Conservation (phyloP, 2,113 vertebrate genomes). For the Sylvietta virens region DNA sequence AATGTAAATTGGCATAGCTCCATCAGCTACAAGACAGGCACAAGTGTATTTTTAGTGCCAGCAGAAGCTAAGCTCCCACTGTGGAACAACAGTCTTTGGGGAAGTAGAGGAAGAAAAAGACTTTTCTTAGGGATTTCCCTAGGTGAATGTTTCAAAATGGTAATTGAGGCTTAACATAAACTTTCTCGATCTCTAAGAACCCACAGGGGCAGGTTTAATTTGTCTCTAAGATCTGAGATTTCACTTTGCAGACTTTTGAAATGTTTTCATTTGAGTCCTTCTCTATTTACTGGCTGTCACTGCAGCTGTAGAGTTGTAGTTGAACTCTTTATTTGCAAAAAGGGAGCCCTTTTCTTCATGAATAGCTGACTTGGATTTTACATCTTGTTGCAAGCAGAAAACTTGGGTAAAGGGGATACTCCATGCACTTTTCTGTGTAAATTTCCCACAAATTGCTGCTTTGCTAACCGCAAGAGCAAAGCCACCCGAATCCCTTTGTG, state of each 20-base stretch:
- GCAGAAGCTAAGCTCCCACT: not conserved
- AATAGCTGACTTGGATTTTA: not conserved
- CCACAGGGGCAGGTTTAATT: not conserved
- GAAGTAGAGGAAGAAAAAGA: not conserved
- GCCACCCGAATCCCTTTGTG: not conserved
- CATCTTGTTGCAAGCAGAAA: not conserved
- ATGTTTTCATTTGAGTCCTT: not conserved
- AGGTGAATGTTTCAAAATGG: not conserved
- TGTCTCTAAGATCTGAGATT: not conserved
- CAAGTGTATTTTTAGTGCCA: slow-evolving; percentile 51
- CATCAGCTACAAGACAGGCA: not conserved
- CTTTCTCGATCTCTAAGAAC: not conserved
- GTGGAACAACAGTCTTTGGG: not conserved
- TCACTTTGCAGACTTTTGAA: not conserved
- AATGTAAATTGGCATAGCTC: slow-evolving; percentile 54
- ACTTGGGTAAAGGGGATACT: not conserved
- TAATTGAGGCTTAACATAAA: not conserved
- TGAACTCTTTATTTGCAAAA: not conserved
- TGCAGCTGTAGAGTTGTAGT: not conserved
- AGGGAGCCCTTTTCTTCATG: not conserved
- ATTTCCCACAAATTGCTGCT: not conserved
- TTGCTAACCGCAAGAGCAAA: not conserved
- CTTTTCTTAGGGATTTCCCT: not conserved
- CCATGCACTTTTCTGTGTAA: not conserved
- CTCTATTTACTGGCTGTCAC: not conserved